Conservation (phyloP, 2,113 vertebrate species). For the Jacana jacana region DNA sequence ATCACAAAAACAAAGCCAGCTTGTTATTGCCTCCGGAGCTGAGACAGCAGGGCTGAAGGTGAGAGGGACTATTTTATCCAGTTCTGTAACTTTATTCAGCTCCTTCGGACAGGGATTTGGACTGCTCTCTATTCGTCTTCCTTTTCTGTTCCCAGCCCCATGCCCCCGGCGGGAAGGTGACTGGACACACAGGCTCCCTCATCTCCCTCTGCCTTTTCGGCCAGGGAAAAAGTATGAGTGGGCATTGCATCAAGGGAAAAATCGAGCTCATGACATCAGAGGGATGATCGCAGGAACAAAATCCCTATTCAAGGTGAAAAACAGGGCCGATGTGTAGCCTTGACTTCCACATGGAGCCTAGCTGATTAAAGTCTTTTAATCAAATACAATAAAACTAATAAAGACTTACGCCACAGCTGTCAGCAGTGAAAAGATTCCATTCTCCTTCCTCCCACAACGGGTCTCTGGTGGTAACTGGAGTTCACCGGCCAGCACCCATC, state of each 20-base stretch:
- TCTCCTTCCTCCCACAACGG: neutral
- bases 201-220: neutral
- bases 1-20: conserved; percentile 1
- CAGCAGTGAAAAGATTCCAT: neutral
- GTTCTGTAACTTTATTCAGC: conserved; percentile 16
- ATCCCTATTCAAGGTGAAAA: conserved; percentile 37
- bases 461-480: neutral
- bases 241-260: neutral
- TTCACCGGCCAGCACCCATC: neutral
- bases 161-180: neutral
- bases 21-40: neutral
- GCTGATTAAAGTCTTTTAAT: neutral
- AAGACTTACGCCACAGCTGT: neutral
- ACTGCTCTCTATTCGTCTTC: neutral
- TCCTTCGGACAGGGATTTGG: neutral
- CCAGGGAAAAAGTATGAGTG: neutral
- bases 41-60: neutral
- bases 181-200: neutral
- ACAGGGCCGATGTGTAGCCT: neutral
- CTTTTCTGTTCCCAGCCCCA: neutral
- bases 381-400: conserved; percentile 8
- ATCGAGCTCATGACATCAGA: neutral
- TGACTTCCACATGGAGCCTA: neutral
- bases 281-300: neutral
- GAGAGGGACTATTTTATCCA: neutral